Percentiles rank a stretch among this genome's conserved stretches.
Conservation (phyloP, 2,888 invertebrate genomes). For the Mythimna albipuncta region DNA sequence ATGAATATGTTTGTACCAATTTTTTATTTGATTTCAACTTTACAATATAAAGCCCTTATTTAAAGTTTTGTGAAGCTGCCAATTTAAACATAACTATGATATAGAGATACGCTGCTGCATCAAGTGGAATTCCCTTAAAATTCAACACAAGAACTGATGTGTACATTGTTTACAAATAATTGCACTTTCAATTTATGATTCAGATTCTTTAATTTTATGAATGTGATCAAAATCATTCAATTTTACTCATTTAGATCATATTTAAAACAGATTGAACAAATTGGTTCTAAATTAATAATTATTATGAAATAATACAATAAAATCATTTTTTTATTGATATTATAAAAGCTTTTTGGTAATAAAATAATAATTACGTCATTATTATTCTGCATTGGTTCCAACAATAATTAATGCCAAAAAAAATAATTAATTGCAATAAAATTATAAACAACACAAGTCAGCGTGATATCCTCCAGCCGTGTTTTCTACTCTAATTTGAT, state of each 20-base stretch:
- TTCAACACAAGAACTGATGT: slow-evolving; percentile 65
- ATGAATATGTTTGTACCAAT: slow-evolving; percentile 53
- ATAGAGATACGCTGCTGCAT: slow-evolving; percentile 38
- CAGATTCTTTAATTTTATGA: slow-evolving; percentile 1
- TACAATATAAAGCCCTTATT: slow-evolving; percentile 27
- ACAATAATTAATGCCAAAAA: slow-evolving; percentile 8
- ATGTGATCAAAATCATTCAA: slow-evolving; percentile 3
- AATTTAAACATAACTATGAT: slow-evolving; percentile 46
- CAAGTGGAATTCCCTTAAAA: slow-evolving; percentile 81
- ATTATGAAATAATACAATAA: background rate
- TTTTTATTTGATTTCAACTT: slow-evolving; percentile 37
- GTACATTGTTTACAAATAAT: slow-evolving; percentile 72
- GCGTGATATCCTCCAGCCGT: background rate
- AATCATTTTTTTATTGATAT: slow-evolving; percentile 7
- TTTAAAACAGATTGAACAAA: slow-evolving; percentile 9
- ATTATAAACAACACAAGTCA: slow-evolving; percentile 15
- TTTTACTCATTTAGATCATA: background rate
- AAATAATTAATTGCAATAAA: background rate
- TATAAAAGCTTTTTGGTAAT: slow-evolving; percentile 1
- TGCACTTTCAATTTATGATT: slow-evolving; percentile 80
- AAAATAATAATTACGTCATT: background rate
- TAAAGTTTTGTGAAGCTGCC: slow-evolving; percentile 59
- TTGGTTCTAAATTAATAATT: slow-evolving; percentile 5
- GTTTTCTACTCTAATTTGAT: background rate
- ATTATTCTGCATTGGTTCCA: slow-evolving; percentile 5